Percentiles rank a stretch among this genome's conserved stretches.
Evolutionary conservation across 2,888 invertebrate species (phyloP).

Genomic region (Hylaea fasciaria): DNA sequence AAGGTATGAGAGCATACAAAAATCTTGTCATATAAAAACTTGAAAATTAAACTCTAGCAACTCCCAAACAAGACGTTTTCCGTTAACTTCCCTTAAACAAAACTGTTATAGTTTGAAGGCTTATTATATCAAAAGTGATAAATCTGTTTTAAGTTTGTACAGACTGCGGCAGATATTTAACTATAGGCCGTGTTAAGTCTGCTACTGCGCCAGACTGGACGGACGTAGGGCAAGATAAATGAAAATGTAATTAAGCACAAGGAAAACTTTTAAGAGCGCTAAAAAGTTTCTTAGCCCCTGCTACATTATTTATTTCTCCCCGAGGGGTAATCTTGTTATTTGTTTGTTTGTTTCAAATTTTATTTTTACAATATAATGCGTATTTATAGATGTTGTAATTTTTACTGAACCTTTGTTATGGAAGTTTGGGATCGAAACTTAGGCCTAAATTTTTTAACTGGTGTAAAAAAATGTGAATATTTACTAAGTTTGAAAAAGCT

Average conservation of each 20-base stretch:
- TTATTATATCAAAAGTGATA: constrained; percentile 29
- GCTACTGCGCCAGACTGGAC: constrained; percentile 48
- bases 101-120: constrained; percentile 19
- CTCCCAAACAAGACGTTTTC: constrained; percentile 7
- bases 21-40: background rate
- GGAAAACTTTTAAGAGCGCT: constrained; percentile 74
- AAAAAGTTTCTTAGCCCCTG: constrained; percentile 70
- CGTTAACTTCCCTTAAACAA: constrained; percentile 15
- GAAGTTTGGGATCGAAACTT: constrained; percentile 2
- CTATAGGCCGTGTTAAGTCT: constrained; percentile 50
- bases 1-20: too few relatives aligned
- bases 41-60: background rate
- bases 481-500: background rate
- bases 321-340: constrained; percentile 68
- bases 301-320: constrained; percentile 74
- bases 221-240: constrained; percentile 74
- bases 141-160: constrained; percentile 32
- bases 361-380: constrained; percentile 51
- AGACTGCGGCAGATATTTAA: constrained; percentile 36
- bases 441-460: constrained; percentile 2
- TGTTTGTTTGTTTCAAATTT: constrained; percentile 53
- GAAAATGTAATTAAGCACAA: constrained; percentile 80
- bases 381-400: constrained; percentile 32
- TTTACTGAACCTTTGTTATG: constrained; percentile 17
- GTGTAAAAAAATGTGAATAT: background rate